Conservation (phyloP, 2,888 invertebrate species). For the Ptychoptera albimana region DNA sequence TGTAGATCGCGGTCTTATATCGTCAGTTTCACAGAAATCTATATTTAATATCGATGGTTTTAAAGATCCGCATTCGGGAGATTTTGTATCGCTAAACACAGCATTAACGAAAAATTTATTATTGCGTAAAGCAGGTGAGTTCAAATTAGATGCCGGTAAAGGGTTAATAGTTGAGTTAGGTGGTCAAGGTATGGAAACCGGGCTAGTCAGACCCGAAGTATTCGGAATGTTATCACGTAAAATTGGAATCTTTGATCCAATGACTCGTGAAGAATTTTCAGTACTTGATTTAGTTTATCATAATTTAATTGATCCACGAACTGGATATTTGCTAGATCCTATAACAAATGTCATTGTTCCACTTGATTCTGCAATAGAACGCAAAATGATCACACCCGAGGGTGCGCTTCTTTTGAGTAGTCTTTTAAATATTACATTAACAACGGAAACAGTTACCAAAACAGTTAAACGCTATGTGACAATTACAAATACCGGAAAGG, state of each 20-base stretch:
- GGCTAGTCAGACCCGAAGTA: constrained; percentile 69
- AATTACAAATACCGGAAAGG: constrained; percentile 46
- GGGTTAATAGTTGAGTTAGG: constrained; percentile 62
- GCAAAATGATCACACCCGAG: constrained; percentile 69
- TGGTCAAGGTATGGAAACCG: constrained; percentile 61
- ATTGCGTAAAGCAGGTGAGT: constrained; percentile 54
- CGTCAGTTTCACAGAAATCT: constrained; percentile 71
- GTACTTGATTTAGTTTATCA: constrained; percentile 80
- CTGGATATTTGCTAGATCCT: constrained; percentile 69
- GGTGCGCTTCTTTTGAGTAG: constrained; percentile 76
- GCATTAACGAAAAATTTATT: constrained; percentile 63
- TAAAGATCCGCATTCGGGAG: constrained; percentile 63
- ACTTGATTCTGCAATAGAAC: constrained; percentile 71
- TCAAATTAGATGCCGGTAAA: constrained; percentile 54
- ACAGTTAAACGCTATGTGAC: constrained; percentile 70
- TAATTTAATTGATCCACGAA: constrained; percentile 73
- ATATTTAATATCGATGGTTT: constrained; percentile 88
- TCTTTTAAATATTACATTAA: constrained; percentile 72
- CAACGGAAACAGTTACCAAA: constrained; percentile 73
- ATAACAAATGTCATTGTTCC: constrained; percentile 55
- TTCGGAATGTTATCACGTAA: constrained; percentile 70
- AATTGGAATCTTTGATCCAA: constrained; percentile 56
- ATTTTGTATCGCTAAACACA: constrained; percentile 69
- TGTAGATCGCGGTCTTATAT: constrained; percentile 74
- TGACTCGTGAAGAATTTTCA: constrained; percentile 42